phyloP scores from a whole-genome alignment of 2,797 vertebrate genomes.

The Craterocephalus amniculus region DNA sequence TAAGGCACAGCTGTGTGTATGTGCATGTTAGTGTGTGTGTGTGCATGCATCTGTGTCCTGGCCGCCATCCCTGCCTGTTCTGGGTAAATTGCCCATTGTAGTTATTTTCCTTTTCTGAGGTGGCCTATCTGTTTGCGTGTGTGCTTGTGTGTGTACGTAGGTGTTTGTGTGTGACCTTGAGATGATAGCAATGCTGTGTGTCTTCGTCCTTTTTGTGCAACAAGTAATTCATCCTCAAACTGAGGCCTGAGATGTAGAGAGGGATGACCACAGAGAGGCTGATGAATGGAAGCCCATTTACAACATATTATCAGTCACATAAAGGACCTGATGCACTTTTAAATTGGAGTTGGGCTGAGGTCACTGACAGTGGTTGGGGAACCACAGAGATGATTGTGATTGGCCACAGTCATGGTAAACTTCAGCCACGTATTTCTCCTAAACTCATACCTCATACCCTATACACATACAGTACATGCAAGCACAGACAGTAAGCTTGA shows the following conservation, averaged over 20 bases:
- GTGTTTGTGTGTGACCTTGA: constrained; percentile 69
- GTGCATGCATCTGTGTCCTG: constrained; percentile 49
- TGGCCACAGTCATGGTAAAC: no score
- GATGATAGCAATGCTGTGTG: constrained; percentile 46
- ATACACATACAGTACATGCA: constrained; percentile 18
- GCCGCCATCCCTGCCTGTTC: constrained; percentile 75
- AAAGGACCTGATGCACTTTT: not conserved
- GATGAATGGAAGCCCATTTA: constrained; percentile 15
- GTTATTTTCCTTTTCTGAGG: constrained; percentile 74
- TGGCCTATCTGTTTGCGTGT: constrained; percentile 63
- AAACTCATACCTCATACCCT: constrained; percentile 56
- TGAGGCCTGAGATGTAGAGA: constrained; percentile 28
- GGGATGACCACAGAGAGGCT: constrained; percentile 14
- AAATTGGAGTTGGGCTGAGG: not conserved
- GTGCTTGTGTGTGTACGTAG: constrained; percentile 18
- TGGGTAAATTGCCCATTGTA: constrained; percentile 79
- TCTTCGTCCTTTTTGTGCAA: constrained; percentile 40
- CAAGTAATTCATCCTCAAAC: constrained; percentile 44
- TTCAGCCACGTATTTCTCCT: constrained; percentile 61
- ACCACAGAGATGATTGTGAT: constrained; percentile 18
- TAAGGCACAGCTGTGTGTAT: constrained; percentile 72
- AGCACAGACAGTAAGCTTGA: not conserved
- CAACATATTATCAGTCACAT: not conserved
- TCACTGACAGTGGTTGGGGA: constrained; percentile 12
- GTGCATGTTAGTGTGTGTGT: constrained; percentile 22